Conservation (phyloP, 1,140 invertebrate species). For the Apis florea region DNA sequence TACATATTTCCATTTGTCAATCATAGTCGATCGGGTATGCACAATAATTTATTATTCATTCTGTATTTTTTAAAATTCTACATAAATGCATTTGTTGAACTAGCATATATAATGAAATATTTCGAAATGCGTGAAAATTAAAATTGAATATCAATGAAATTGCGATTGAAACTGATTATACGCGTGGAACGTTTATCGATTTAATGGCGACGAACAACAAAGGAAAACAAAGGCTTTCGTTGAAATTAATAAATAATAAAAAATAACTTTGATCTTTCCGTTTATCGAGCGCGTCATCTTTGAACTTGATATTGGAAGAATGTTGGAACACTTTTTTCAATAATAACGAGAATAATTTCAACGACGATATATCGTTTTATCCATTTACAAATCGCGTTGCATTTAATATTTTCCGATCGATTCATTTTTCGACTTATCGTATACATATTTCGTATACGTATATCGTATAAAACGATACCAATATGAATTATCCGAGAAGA, state of each 20-base stretch:
- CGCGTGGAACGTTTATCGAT: conserved; percentile 5
- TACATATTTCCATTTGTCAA: no score
- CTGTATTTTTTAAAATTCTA: not conserved
- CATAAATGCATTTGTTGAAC: not conserved
- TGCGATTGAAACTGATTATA: not conserved
- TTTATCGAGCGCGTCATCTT: no score
- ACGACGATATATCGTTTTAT: no score
- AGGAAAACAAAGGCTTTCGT: not conserved
- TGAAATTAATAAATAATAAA: no score
- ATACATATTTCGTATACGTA: no score
- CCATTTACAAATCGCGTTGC: no score
- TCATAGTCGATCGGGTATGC: no score
- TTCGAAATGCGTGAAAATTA: not conserved
- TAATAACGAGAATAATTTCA: no score
- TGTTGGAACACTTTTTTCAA: not conserved
- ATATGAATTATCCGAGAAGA: not conserved
- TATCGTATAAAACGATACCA: no score
- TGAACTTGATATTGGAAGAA: not conserved
- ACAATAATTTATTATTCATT: no score
- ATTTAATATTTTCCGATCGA: no score
- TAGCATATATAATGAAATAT: not conserved
- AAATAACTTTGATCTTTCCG: not conserved
- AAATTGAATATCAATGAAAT: conserved; percentile 1
- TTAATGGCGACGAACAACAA: not conserved
- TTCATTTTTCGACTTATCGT: no score